Evolutionary conservation across 2,113 vertebrate species (phyloP), one percentile per base, ranked within the genome.

Genomic region (Actinemys pallida): DNA sequence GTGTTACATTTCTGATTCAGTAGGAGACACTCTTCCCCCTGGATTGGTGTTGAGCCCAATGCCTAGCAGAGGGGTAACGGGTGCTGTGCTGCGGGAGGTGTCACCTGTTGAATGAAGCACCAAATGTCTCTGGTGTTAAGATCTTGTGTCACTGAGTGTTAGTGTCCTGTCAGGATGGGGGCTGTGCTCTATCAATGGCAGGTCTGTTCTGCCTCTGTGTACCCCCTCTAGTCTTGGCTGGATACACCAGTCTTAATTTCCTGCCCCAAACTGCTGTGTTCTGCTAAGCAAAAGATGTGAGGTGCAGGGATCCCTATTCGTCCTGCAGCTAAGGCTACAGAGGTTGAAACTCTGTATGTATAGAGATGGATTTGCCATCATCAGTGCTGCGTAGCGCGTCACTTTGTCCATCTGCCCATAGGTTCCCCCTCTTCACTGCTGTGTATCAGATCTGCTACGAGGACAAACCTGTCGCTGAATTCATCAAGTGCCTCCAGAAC

Each of bases 381-480:
- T 57, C 90, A 72, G 13, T 8, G 7, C 29, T n/a, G 79, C 20
- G 14, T 14, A 2, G 12, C 19, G 19, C 49, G 5, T 56, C 87
- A 86, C 72, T 47, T 42, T 31, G 14, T 39, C 7, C 31, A 1
- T 62, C 84, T 89, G 87, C 76, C 81, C 50, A 0, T 96, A 99
- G 99, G 98, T 99, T 99, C 96, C 99, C 99, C 31, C 98, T 99
- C 81, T 99, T 99, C 98, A 99, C 98, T 4, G 99, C 99, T 0
- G 99, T 99, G 62, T 99, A 99, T 93, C 98, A 97, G 97, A 98
- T 99, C 97, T 99, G 99, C 98, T 99, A 99, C 1, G 97, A 99
- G 91, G 95, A 97, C 86, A 99, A 99, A 94, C 98, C 99, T 0
- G 99, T 99, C 20, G 92, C 97, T 20, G 99, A 99, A 82, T 98